phyloP scores from a whole-genome alignment of 2,888 invertebrate species.

The Drosophila neutralis region DNA sequence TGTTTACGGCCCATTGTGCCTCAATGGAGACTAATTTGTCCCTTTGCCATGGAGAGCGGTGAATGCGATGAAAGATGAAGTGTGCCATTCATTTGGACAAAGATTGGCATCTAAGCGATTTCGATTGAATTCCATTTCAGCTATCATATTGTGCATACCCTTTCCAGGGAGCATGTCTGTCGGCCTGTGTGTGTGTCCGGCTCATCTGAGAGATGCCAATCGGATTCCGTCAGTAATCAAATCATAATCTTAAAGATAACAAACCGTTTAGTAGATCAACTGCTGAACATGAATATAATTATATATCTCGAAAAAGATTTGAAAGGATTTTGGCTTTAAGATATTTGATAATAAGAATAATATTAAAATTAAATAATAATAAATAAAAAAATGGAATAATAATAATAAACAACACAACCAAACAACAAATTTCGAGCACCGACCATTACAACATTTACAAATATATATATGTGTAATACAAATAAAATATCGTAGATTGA shows the following conservation, averaged over 20 bases:
- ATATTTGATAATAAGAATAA: too few relatives aligned
- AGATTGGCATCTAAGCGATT: not conserved
- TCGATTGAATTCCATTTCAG: not conserved
- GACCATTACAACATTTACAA: too few relatives aligned
- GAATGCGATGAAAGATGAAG: not conserved
- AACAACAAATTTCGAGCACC: too few relatives aligned
- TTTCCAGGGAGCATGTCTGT: not conserved
- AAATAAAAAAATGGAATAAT: too few relatives aligned
- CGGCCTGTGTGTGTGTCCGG: not conserved
- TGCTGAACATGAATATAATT: not conserved
- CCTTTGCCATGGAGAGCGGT: not conserved
- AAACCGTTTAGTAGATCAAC: too few relatives aligned
- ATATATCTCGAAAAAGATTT: not conserved
- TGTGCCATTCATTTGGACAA: not conserved
- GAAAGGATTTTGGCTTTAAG: too few relatives aligned
- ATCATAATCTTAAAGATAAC: too few relatives aligned
- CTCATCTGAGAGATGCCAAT: not conserved
- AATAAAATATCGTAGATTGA: not conserved
- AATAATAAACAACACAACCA: too few relatives aligned
- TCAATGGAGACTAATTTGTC: conserved; percentile 1
- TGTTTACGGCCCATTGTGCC: not conserved
- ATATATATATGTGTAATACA: not conserved
- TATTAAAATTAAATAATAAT: too few relatives aligned
- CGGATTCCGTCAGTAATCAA: not conserved
- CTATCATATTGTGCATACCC: not conserved